Evolutionary conservation across 2,797 vertebrate genomes (phyloP), one percentile per base, ranked within the genome.

Genomic region (Geotrypetes seraphini): DNA sequence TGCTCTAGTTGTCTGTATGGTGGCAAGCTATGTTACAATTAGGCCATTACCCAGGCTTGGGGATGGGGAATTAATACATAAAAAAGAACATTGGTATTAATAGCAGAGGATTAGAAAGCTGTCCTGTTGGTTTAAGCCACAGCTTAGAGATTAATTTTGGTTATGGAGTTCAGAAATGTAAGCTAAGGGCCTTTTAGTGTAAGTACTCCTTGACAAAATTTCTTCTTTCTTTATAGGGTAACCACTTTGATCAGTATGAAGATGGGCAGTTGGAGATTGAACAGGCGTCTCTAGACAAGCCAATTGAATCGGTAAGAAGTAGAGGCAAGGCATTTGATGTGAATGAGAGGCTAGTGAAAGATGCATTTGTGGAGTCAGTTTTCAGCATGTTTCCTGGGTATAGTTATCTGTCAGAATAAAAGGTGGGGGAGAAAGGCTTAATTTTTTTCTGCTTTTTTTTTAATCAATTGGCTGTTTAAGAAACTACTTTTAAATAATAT

Each of bases 231-330:
- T 62, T n/a, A 17, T 71, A 99, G 96, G 96, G 91, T 60, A 99
- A 97, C 89, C 92, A 97, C 82, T 99, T 98, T 85, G 96, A 99
- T 86, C 92, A 96, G 7, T 99, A 97, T 79, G 96, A 99, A 76
- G 96, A 99, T 59, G 95, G 94, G 66, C 95, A 97, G 63, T 68
- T 99, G 89, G 96, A 98, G 76, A 81, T 99, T 66, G 95, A 99
- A 60, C 95, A 98, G 64, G 95, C 96, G 0, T 99, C 96, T 53
- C 73, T 99, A 74, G 96, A 99, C 88, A 99, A 99, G 79, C 96
- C 96, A 59, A 99, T 99, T 57, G 96, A 99, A 96, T 89, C 96
- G 93, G 95, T 99, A 97, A 98, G 96, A 71, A 33, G 3, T n/a
- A n/a, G n/a, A n/a, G n/a, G n/a, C n/a, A n/a, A 75, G 69, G 31